Evolutionary conservation across 2,888 invertebrate genomes (phyloP).

Genomic region (Mesoligia furuncula): DNA sequence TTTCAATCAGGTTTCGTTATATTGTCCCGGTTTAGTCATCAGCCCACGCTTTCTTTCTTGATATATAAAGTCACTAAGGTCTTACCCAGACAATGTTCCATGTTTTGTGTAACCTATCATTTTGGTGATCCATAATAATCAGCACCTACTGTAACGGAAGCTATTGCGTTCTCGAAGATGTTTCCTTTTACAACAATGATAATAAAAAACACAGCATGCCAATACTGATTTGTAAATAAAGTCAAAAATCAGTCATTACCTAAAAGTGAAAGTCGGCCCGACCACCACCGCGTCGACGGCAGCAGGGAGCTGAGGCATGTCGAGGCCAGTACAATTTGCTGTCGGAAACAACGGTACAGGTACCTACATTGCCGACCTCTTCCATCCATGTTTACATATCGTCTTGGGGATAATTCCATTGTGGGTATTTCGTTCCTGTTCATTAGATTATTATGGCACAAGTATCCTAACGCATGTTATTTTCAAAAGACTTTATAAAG

Average conservation of each 20-base stretch:
- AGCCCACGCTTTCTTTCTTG: conserved; percentile 66
- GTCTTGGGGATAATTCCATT: conserved; percentile 37
- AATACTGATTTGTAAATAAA: conserved; percentile 45
- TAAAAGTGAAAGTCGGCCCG: conserved; percentile 60
- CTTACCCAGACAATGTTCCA: conserved; percentile 26
- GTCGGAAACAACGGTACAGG: conserved; percentile 22
- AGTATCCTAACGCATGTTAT: conserved; percentile 52
- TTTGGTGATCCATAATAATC: conserved; percentile 24
- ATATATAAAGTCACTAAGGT: conserved; percentile 23
- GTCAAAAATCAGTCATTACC: conserved; percentile 55
- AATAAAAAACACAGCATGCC: conserved; percentile 57
- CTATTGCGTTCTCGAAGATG: conserved; percentile 16
- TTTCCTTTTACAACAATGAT: conserved; percentile 30
- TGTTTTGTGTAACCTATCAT: conserved; percentile 43
- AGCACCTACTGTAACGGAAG: conserved; percentile 46
- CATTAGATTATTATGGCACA: conserved; percentile 72
- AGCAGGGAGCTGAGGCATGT: conserved; percentile 37
- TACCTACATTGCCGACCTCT: conserved; percentile 37
- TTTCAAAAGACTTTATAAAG: conserved; percentile 19
- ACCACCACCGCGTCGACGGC: conserved; percentile 40
- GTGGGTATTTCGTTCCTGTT: conserved; percentile 67
- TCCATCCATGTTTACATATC: conserved; percentile 32
- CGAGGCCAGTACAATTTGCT: conserved; percentile 36
- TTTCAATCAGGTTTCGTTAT: conserved; percentile 46
- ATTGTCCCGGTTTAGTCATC: conserved; percentile 62